Evolutionary conservation across 1,140 invertebrate species (phyloP).

Genomic region (Drosophila nikananu): DNA sequence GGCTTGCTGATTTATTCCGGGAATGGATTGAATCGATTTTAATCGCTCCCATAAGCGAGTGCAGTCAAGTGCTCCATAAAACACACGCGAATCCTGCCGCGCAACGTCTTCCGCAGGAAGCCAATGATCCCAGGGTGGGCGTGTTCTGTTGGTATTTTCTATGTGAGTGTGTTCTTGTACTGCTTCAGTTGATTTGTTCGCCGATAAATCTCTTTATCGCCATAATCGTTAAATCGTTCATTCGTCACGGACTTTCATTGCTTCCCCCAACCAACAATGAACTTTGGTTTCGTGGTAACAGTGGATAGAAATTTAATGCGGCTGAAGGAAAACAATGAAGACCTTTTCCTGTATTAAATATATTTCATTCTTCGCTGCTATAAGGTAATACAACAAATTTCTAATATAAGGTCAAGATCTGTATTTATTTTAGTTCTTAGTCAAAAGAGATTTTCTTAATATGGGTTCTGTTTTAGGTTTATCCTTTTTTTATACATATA

Average conservation of each 20-base stretch:
- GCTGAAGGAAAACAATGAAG: not conserved
- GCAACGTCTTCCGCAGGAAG: constrained; percentile 23
- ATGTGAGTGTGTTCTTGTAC: constrained; percentile 27
- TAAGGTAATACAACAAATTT: too few relatives aligned
- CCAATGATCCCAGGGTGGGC: constrained; percentile 39
- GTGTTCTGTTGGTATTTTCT: not conserved
- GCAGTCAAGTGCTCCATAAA: constrained; percentile 78
- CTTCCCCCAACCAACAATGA: constrained; percentile 41
- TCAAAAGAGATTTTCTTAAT: not conserved
- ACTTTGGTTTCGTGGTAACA: not conserved
- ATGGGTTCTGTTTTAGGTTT: too few relatives aligned
- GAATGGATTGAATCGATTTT: constrained; percentile 80
- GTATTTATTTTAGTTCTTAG: too few relatives aligned
- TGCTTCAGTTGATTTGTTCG: constrained; percentile 74
- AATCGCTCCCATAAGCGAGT: constrained; percentile 75
- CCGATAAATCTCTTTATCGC: constrained; percentile 82
- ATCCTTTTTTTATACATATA: too few relatives aligned
- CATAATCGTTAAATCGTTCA: constrained; percentile 80
- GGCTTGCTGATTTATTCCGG: constrained; percentile 67
- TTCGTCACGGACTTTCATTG: constrained; percentile 77
- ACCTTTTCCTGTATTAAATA: not conserved
- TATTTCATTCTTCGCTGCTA: too few relatives aligned
- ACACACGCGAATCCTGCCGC: constrained; percentile 58
- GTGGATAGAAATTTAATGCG: not conserved
- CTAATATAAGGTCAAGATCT: too few relatives aligned